Base-by-base conservation (phyloP, 1,140 invertebrate genomes). In the Carposina sasakii region DNA sequence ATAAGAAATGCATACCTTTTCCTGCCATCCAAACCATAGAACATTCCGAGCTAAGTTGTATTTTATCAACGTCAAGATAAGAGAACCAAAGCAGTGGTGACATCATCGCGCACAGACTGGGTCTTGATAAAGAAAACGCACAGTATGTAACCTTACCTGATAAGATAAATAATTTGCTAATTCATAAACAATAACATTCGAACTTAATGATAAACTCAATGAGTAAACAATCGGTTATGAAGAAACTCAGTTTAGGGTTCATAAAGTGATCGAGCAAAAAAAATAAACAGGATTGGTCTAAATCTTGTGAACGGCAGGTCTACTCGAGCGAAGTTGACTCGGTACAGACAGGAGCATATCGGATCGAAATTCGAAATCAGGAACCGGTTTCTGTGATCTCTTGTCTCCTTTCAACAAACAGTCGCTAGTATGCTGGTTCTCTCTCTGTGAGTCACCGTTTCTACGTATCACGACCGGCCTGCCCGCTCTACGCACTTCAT, bases 351-450 rank as follows among this genome's bases (percentile, higher is more conserved):
- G 71, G 77, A 79, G 78, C 74, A 73, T 84, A 82, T 84, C 76
- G 76, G 70, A 76, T 82, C 76, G 73, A 79, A 81, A 81, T 76
- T 84, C 81, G 78, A 84, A 84, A 84, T 81, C 58, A 68, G 19
- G 82, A 84, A 76, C 73, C 72, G 81, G 81, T 83, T 76, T 71
- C 61, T 68, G 57, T 56, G 37, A 59, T 67, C 46, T 58, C 22
- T 28, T 50, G 55, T 84, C 75, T 58, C 62, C 66, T 45, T 79
- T 66, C 59, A 26, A 26, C 57, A 21, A 52, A 44, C 41, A 28
- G 16, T 23, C 23, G 30, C 43, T 45, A 23, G 43, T 60, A 72
- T 79, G 52, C 52, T 52, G 45, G 52, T 30, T 72, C 76, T 72
- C 70, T 54, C 30, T 76, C 63, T 47, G 57, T 83, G 77, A 83